Conservation (phyloP, 2,113 vertebrate species). For the Elgaria multicarinata region DNA sequence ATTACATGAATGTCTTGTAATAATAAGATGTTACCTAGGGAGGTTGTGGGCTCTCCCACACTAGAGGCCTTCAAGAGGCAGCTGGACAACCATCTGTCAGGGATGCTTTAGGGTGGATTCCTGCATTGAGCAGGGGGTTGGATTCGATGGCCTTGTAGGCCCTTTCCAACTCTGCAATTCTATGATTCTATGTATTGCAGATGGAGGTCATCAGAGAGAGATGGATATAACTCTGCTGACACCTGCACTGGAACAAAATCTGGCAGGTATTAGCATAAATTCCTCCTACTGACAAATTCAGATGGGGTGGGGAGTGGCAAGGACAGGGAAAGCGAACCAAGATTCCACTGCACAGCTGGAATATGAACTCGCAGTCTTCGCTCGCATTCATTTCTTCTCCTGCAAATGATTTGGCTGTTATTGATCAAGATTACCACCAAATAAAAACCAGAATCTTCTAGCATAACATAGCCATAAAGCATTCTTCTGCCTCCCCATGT, state of each 20-base stretch:
- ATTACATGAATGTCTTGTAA: constrained; percentile 45
- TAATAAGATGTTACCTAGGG: too few species aligned
- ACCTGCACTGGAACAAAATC: constrained; percentile 71
- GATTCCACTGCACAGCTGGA: constrained; percentile 70
- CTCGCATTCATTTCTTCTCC: constrained; percentile 63
- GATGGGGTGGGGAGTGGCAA: constrained; percentile 15
- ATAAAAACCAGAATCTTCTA: constrained; percentile 70
- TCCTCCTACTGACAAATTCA: constrained; percentile 64
- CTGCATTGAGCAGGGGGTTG: too few species aligned
- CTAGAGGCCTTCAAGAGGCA: too few species aligned
- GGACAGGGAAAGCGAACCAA: constrained; percentile 51
- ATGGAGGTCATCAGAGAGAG: constrained; percentile 66
- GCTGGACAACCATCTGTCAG: too few species aligned
- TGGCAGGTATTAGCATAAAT: constrained; percentile 71
- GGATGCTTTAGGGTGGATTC: too few species aligned
- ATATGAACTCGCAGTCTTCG: constrained; percentile 67
- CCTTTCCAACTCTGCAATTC: too few species aligned
- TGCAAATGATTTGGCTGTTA: constrained; percentile 66
- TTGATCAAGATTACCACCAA: constrained; percentile 73
- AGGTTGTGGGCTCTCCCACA: too few species aligned
- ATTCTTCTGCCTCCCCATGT: constrained; percentile 39
- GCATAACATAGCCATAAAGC: constrained; percentile 60
- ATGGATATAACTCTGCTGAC: constrained; percentile 68
- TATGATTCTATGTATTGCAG: too few species aligned
- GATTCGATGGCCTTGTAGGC: too few species aligned